phyloP scores from a whole-genome alignment of 2,888 invertebrate genomes.

The Drosophila pseudotalamancana region DNA sequence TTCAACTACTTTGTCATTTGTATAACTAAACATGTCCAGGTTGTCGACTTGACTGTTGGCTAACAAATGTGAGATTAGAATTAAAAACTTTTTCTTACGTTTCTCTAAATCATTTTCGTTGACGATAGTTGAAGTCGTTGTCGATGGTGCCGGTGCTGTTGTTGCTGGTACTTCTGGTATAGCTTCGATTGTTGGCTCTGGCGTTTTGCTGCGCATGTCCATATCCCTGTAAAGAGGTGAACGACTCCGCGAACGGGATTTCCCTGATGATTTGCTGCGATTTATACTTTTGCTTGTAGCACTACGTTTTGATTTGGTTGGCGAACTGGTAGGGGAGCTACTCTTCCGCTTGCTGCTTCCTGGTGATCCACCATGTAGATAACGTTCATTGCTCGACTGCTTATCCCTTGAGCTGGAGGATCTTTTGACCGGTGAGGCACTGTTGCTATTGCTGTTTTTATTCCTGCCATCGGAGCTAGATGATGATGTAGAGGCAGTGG shows the following conservation, averaged over 20 bases:
- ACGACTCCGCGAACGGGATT: constrained; percentile 78
- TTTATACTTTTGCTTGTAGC: constrained; percentile 51
- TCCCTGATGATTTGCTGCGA: constrained; percentile 38
- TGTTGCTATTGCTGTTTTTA: constrained; percentile 39
- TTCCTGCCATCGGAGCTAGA: constrained; percentile 66
- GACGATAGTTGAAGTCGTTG: constrained; percentile 43
- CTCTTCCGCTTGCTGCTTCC: constrained; percentile 74
- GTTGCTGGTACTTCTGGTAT: constrained; percentile 12
- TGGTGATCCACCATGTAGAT: constrained; percentile 55
- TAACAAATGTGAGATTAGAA: constrained; percentile 72
- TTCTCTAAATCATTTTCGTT: constrained; percentile 82
- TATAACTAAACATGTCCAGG: constrained; percentile 31
- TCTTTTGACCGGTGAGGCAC: constrained; percentile 51
- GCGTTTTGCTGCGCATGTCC: constrained; percentile 70
- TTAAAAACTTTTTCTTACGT: constrained; percentile 83
- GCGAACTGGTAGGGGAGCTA: constrained; percentile 76
- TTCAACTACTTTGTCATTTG: constrained; percentile 64
- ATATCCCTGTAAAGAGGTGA: constrained; percentile 78
- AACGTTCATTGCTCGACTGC: constrained; percentile 49
- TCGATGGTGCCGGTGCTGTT: constrained; percentile 14
- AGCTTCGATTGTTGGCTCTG: constrained; percentile 41
- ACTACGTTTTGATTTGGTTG: constrained; percentile 73
- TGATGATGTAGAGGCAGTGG: constrained; percentile 71
- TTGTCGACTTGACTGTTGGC: constrained; percentile 51
- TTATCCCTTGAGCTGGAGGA: constrained; percentile 44